Conservation (phyloP, 2,113 vertebrate genomes). For the Hippocampus barbouri region DNA sequence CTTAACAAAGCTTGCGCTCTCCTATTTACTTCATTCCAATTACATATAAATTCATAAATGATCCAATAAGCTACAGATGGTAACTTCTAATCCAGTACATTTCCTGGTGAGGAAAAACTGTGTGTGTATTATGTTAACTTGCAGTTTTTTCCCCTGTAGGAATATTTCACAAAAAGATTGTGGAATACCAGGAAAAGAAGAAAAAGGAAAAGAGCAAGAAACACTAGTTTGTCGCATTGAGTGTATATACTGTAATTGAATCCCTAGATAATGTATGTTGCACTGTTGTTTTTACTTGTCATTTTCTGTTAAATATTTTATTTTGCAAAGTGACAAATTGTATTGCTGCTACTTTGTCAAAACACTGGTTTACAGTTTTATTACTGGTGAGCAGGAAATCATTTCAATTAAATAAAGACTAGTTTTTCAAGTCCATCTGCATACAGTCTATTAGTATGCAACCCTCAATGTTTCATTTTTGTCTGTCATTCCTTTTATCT, state of each 20-base stretch:
- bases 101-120: background rate
- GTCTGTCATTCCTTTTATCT: background rate
- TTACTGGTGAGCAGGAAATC: conserved; percentile 25
- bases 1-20: background rate
- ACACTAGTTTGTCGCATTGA: conserved; percentile 41
- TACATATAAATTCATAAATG: background rate
- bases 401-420: conserved; percentile 51
- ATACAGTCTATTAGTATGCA: background rate
- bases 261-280: conserved; percentile 40
- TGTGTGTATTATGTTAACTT: background rate
- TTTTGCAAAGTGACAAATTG: conserved; percentile 16
- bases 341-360: conserved; percentile 49
- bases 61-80: background rate
- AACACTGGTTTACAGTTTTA: conserved; percentile 19
- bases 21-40: background rate
- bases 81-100: background rate
- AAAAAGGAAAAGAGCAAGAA: conserved; percentile 73
- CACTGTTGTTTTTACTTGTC: conserved; percentile 28
- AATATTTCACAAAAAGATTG: conserved; percentile 82
- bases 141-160: conserved; percentile 50
- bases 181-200: conserved; percentile 79
- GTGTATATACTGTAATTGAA: conserved; percentile 20
- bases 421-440: conserved; percentile 22
- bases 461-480: background rate
- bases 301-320: conserved; percentile 7